These are phyloP conservation scores for Brachymystax lenok DNA, from an alignment of 2,797 vertebrate genomes.

Conservation along the genomic window DNA sequence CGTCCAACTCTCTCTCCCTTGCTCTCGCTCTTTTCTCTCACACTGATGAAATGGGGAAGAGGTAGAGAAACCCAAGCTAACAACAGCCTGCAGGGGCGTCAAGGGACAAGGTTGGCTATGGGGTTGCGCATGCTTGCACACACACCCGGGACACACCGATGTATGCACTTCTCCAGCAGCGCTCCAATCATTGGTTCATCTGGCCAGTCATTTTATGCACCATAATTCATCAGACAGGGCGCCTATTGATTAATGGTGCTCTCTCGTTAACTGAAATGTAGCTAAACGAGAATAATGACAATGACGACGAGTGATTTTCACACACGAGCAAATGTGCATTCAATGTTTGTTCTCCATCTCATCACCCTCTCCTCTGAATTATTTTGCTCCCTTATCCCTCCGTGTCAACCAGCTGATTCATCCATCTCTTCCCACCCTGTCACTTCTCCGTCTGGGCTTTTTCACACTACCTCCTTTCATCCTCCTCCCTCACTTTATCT, in stretches of 20 bases:
- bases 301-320: background rate
- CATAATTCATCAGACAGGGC: background rate
- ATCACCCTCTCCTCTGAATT: background rate
- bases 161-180: background rate
- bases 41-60: background rate
- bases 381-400: background rate
- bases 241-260: background rate
- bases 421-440: background rate
- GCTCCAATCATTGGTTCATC: background rate
- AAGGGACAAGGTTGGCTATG: constrained; percentile 20
- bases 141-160: too few species aligned
- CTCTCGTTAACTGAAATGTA: background rate
- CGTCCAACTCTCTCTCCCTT: background rate
- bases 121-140: background rate
- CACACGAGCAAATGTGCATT: constrained; percentile 15
- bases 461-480: constrained; percentile 1
- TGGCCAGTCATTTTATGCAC: background rate
- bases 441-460: background rate
- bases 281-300: background rate
- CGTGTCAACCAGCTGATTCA: background rate
- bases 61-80: constrained; percentile 2
- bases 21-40: background rate
- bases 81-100: constrained; percentile 10
- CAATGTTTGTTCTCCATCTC: background rate
- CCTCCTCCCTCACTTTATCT: background rate